Percentiles rank a stretch among this genome's conserved stretches.
Conservation (phyloP, 2,113 vertebrate genomes). For the Oceanodroma tethys region DNA sequence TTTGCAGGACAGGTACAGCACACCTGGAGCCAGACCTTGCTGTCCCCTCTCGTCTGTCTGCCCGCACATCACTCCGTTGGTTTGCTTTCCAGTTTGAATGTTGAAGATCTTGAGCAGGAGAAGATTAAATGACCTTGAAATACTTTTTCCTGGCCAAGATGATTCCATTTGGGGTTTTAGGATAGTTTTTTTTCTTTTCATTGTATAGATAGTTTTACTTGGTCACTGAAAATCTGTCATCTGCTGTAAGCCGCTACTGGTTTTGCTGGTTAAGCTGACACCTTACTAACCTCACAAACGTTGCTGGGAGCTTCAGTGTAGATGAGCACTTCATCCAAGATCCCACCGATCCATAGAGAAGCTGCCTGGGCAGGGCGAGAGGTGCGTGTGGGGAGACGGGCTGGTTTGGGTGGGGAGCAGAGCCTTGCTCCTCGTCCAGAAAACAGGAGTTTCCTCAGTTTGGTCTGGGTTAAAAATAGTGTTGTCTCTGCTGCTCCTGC, state of each 20-base stretch:
- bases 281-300: not conserved
- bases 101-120: not conserved
- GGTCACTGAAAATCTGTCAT: not conserved
- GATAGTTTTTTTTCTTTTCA: not conserved
- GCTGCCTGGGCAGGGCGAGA: not conserved
- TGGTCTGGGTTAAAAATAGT: not conserved
- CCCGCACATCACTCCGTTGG: accelerated
- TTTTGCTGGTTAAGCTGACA: not conserved
- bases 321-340: not conserved
- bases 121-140: not conserved
- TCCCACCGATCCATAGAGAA: not conserved
- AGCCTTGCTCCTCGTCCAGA: not conserved
- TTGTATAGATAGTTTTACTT: not conserved
- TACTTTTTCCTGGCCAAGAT: not conserved
- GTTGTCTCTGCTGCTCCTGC: not conserved
- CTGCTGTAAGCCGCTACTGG: not conserved
- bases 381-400: not conserved
- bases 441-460: not conserved
- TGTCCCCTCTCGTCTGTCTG: not conserved
- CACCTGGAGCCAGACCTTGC: accelerated
- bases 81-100: not conserved
- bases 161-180: not conserved
- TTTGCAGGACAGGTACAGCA: no score
- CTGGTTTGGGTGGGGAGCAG: not conserved
- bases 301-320: not conserved